Conservation (phyloP, 37 sponge, comb jelly and placozoan species). For the Halisarca cf. caerulea region DNA sequence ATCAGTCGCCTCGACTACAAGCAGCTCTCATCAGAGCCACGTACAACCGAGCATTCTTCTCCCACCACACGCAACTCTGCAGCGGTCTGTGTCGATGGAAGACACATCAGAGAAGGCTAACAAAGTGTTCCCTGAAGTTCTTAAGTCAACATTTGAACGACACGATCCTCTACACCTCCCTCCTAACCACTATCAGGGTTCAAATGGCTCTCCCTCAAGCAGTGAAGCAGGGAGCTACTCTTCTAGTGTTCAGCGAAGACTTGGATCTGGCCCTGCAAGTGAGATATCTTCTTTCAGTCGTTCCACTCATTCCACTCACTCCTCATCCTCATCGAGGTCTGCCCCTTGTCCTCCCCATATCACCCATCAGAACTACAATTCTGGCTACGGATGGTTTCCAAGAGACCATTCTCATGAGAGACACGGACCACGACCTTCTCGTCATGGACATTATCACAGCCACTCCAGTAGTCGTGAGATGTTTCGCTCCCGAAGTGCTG, state of each 20-base stretch:
- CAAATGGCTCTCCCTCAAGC: slow-evolving; percentile 49
- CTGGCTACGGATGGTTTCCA: not conserved
- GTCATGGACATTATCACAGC: not conserved
- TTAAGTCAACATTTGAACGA: slow-evolving; percentile 5
- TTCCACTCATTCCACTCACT: slow-evolving; percentile 45
- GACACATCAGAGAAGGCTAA: slow-evolving; percentile 30
- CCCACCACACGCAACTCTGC: slow-evolving; percentile 7
- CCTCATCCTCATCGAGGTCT: slow-evolving; percentile 39
- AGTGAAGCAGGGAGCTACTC: slow-evolving; percentile 68
- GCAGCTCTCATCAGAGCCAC: not conserved
- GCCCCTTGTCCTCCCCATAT: slow-evolving; percentile 15
- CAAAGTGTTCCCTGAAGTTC: slow-evolving; percentile 12
- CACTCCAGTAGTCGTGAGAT: not conserved
- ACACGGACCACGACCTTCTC: not conserved
- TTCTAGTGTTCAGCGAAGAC: slow-evolving; percentile 42
- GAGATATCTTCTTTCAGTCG: slow-evolving; percentile 47
- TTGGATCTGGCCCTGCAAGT: slow-evolving; percentile 76
- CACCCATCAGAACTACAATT: slow-evolving; percentile 16
- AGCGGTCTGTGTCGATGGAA: slow-evolving; percentile 56
- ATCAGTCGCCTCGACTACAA: not conserved
- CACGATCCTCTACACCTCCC: not conserved
- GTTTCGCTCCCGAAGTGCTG: slow-evolving; percentile 25
- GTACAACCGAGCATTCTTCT: not conserved
- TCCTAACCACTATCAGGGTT: not conserved
- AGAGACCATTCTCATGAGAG: not conserved